Base-by-base conservation (phyloP, 1,140 invertebrate species). In the Leptopilina boulardi region DNA sequence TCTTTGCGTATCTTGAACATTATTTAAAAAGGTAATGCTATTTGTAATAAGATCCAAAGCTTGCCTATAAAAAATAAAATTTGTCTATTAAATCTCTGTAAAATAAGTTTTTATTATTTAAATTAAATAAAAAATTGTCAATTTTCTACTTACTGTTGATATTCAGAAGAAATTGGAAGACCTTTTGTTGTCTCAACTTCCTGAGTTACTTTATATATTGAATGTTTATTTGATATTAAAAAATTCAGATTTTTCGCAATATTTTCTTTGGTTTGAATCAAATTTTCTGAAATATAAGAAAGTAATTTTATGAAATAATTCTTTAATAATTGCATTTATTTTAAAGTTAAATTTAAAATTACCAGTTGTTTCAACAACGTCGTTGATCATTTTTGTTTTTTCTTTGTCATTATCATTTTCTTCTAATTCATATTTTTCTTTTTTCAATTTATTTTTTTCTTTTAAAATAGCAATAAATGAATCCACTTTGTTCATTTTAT, bases 81-180 rank as follows among this genome's bases (percentile, higher is more conserved):
- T n/a, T 13, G 18, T 34, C 71, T 47, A 19, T 42, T 18, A 13
- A 19, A 23, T 66, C 44, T n/a, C n/a, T 13, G 38, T 54, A 42
- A 11, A 11, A 77, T 34, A 76, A n/a, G n/a, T n/a, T n/a, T 54
- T 47, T 70, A 34, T 34, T 9, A 6, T 54, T 6, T 2, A 18
- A 41, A 56, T 72, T 66, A 6, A 5, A 11, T 54, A 4, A 71
- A 41, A 11, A 23, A 71, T 38, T 6, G 3, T 8, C 9, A 38
- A 8, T 38, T 9, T 38, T 38, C 9, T 19, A 76, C 74, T 13
- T 83, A 87, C 80, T 76, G 23, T 70, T 85, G 82, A 72, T 79
- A 74, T 70, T 83, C 54, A 21, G 85, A 75, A n/a, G 87, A 79
- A 26, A 88, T 78, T 44, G 87, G 87, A 38, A 88, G 73, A 30